phyloP scores from a whole-genome alignment of 2,888 invertebrate genomes.

The Cephus sareptanus region DNA sequence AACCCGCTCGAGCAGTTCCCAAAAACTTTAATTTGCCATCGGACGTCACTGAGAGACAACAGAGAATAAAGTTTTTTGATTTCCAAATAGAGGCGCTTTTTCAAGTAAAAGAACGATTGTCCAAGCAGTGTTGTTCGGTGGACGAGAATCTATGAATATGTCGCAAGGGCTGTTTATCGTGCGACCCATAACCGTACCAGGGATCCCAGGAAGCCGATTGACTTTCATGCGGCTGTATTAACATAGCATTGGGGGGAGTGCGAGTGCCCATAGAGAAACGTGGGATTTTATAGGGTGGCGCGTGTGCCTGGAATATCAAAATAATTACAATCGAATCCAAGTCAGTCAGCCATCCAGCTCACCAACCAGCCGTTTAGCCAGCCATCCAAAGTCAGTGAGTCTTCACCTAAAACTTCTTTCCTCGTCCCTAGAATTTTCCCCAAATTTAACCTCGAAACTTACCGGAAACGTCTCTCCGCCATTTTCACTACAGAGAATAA shows the following conservation, averaged over 20 bases:
- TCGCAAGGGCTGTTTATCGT: not conserved
- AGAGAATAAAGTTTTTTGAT: not conserved
- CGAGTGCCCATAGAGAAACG: not conserved
- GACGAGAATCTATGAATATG: constrained; percentile 4
- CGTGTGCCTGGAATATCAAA: constrained; percentile 3
- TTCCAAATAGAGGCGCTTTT: not conserved
- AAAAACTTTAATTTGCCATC: not conserved
- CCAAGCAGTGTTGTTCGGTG: not conserved
- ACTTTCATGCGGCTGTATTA: constrained; percentile 1
- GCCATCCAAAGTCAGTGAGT: not conserved
- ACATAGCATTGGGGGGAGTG: not conserved
- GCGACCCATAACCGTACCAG: constrained; percentile 1
- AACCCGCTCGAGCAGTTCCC: not conserved
- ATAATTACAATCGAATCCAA: not conserved
- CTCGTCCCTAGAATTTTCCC: not conserved
- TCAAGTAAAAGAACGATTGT: not conserved
- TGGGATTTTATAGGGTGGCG: not conserved
- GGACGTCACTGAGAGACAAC: not conserved
- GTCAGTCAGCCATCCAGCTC: not conserved
- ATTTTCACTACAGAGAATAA: not conserved
- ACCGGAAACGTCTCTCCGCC: not conserved
- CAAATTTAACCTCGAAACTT: not conserved
- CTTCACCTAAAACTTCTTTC: not conserved
- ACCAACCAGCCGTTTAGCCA: too few species aligned
- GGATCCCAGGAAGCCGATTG: not conserved